phyloP scores from a whole-genome alignment of 2,797 vertebrate genomes.

The Anguilla obscura region DNA sequence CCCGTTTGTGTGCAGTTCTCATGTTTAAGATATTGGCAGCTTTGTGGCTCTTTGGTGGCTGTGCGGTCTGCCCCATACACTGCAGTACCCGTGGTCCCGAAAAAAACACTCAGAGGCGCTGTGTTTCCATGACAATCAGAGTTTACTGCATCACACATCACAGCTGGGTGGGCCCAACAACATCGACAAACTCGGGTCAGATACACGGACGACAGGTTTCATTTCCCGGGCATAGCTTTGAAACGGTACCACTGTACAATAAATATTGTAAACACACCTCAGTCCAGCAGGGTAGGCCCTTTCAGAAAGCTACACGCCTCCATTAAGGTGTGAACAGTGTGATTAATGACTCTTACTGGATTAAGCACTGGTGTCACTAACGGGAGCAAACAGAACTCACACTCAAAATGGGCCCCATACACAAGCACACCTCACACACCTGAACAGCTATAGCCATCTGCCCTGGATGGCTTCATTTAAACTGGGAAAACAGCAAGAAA shows the following conservation, averaged over 20 bases:
- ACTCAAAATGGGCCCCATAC: not conserved
- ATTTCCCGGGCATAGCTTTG: not conserved
- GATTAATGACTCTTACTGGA: not conserved
- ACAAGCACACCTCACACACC: not conserved
- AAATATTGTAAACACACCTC: conserved; percentile 23
- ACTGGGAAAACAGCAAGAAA: not conserved
- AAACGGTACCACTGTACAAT: not conserved
- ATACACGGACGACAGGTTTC: not conserved
- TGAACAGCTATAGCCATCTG: not conserved
- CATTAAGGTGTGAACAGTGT: not conserved
- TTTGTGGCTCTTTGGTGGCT: too few relatives aligned
- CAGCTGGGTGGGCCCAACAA: not conserved
- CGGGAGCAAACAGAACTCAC: not conserved
- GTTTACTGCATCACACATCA: conserved; percentile 27
- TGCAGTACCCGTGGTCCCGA: not conserved
- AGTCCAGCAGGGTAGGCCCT: conserved; percentile 12
- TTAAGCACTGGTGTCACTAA: not conserved
- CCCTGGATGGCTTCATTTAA: not conserved
- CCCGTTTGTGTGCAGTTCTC: too few relatives aligned
- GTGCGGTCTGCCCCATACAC: not conserved
- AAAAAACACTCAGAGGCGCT: not conserved
- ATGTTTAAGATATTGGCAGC: too few relatives aligned
- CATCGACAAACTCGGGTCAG: conserved; percentile 13
- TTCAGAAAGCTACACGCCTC: not conserved
- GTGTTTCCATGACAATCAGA: conserved; percentile 10